These are phyloP conservation scores for Trimorus sp. DNA, from an alignment of 2,888 invertebrate species.

Conservation along the genomic window DNA sequence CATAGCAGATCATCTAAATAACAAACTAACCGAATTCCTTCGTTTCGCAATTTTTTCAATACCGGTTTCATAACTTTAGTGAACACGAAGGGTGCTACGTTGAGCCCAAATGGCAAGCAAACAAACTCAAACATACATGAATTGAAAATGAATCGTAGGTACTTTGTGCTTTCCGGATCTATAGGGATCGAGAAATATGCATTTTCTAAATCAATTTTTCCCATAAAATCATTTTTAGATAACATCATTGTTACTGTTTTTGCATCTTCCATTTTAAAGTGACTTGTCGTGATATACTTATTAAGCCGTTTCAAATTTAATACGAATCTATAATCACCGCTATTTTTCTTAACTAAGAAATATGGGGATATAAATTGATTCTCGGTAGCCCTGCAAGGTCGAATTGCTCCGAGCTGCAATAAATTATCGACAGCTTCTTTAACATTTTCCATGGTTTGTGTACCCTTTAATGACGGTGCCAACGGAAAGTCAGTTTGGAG, in stretches of 20 bases:
- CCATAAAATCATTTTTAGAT: slow-evolving; percentile 14
- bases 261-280: slow-evolving; percentile 47
- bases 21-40: too few species aligned
- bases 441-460: too few species aligned
- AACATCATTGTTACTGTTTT: slow-evolving; percentile 11
- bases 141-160: slow-evolving; percentile 36
- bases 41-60: too few species aligned
- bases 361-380: not conserved
- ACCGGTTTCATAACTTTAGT: too few species aligned
- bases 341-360: not conserved
- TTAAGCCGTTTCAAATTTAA: slow-evolving; percentile 39
- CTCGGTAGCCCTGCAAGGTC: not conserved
- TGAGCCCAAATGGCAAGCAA: too few species aligned
- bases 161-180: slow-evolving; percentile 7
- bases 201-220: slow-evolving; percentile 36
- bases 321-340: slow-evolving; percentile 15
- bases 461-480: too few species aligned
- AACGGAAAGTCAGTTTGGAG: too few species aligned
- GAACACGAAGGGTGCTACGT: too few species aligned
- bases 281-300: too few species aligned
- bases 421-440: too few species aligned
- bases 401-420: slow-evolving; percentile 8
- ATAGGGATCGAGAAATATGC: slow-evolving; percentile 39
- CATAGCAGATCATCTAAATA: too few species aligned
- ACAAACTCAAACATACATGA: slow-evolving; percentile 27